Evolutionary conservation across 2,888 invertebrate genomes (phyloP), one percentile per base, ranked within the genome.

Genomic region (Listrodromus nycthemerus): DNA sequence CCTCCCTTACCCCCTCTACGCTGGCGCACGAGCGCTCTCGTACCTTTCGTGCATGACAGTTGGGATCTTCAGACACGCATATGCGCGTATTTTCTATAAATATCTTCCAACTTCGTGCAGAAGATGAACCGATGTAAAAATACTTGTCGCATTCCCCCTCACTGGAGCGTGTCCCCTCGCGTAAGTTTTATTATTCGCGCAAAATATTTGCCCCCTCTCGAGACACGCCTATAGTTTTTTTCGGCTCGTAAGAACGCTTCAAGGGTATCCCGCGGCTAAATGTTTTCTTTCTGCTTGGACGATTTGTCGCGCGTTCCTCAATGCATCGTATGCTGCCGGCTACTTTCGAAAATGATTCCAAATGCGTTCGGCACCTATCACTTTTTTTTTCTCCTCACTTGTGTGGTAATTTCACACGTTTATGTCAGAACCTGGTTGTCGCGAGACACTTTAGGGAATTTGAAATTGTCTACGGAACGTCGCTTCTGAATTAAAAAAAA

Each of bases 61-160:
- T 73, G 78, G 69, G 73, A 79, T 63, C 52, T 77, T 30, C 70
- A 45, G 27, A 21, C 76, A 70, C 69, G 67, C 77, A 84, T 76
- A 81, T 81, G 76, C 75, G 52, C 76, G 63, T 71, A 70, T 70
- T 76, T 76, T 83, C 91, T 91, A 91, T 90, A 91, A 91, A 91
- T 91, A 91, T 85, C 88, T 87, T 87, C 24, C 58, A 58, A 58
- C 13, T 3, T 27, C 58, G 21, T 90, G 89, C 86, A 87, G 86
- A 85, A 88, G 89, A 85, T 87, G 84, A 83, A 61, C 86, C 86
- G 88, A 86, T 88, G 88, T 88, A 84, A 90, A 89, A 90, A 90
- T 90, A 90, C 88, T 80, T 84, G 87, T 82, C 65, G 66, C 73
- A 85, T 84, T 77, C 82, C 78, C 75, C 27, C 37, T 37, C 58